Evolutionary conservation across 2,797 vertebrate species (phyloP), one percentile per base, ranked within the genome.

Genomic region (Catamblyrhynchus diadema): DNA sequence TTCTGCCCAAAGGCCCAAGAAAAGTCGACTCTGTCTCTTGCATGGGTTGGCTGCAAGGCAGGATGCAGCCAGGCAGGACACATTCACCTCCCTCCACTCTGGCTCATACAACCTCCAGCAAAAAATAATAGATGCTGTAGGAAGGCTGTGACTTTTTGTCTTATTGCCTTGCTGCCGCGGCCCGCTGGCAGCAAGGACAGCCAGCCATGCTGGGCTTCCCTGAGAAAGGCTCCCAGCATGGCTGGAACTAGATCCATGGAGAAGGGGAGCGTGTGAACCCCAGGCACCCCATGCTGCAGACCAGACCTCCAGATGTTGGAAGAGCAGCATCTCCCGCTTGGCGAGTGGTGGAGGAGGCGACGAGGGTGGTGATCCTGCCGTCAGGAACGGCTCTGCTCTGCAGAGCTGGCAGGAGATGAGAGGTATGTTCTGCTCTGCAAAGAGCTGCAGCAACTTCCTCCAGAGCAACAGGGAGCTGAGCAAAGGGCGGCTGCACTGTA

Each of bases 341-440:
- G 61, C 11, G 1, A 54, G 21, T 0, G 10, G 44, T 14, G 87
- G 69, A 91, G 47, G 83, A 79, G 48, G 33, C 6, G 3, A 65
- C 0, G 19, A 88, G 45, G 42, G 73, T 41, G 85, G 92, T 15
- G 70, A 86, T 93, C 73, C 70, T 22, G 44, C 33, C 6, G 11
- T 45, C 25, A 22, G 48, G 66, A 95, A 53, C 73, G 8, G 70
- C 79, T 92, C 67, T 6, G 48, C 62, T 89, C 81, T 13, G 51
- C 12, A 9, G 86, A 84, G 88, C 85, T 95, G 94, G 95, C 95
- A 96, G 92, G 47, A 95, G 93, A 90, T 93, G 88, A 93, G 94
- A 96, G 86, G 70, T 86, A 79, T 1, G 7, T 0, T 42, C 32
- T 33, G 20, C 42, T 93, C 77, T 28, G 82, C 56, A 60, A 60